Evolutionary conservation across 2,113 vertebrate species (phyloP), one percentile per base, ranked within the genome.

Genomic region (Seriola quinqueradiata): DNA sequence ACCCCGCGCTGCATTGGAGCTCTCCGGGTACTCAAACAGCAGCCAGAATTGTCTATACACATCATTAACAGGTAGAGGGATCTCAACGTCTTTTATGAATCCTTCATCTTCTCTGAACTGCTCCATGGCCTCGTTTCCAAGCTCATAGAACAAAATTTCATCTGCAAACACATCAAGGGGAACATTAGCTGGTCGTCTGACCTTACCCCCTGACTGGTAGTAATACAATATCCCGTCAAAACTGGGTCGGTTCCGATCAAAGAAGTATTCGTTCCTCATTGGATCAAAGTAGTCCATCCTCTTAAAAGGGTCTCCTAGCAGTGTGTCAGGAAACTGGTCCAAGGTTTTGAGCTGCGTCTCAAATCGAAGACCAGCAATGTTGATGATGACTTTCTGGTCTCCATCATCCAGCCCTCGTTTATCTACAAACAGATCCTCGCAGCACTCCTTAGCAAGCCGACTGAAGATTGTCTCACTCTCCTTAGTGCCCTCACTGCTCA

Each of bases 221-320:
- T 99, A 99, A 86, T 99, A 99, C 13, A 99, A 94, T 81, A 99
- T 99, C 12, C 97, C 98, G 55, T 99, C 98, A 86, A 99, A 99
- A 90, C 98, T 99, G 19, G 98, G 98, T 69, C 98, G 94, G 89
- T 99, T 99, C 66, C 98, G 93, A 64, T 99, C 98, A 59, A 99
- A 99, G 92, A 99, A 99, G 75, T 99, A 99, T 7, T 99, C 97
- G 0, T 99, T 99, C 84, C 97, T 97, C 97, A 99, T 98, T 54
- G 97, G 97, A 92, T 99, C 98, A n/a, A 99, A 99, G 92, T 97
- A 99, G 5, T 95, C 94, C 95, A 97, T 96, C 91, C 98, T 96
- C 93, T 99, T 99, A 1, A 94, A 93, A 0, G 96, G 94, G 77
- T 99, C 96, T 66, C 98, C 98, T 0, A 99, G 93, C 13, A 99